Base-by-base conservation (phyloP, 1,140 invertebrate species). In the Parasteatoda tepidariorum region DNA sequence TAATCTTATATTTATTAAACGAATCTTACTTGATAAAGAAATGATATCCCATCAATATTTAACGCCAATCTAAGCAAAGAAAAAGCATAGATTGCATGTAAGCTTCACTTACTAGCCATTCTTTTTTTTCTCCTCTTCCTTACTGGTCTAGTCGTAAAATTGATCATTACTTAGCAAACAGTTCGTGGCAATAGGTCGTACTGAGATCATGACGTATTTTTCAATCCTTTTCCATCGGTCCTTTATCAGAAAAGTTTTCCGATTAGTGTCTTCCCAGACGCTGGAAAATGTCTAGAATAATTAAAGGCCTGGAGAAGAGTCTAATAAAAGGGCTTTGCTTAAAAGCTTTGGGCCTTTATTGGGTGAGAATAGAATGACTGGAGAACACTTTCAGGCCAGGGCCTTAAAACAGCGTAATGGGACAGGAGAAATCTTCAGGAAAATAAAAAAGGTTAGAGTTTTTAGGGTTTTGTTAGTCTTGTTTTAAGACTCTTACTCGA, bases 211-310 rank as follows among this genome's bases (percentile, higher is more conserved):
- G 18, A 48, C 38, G 9, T 48, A 48, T 48, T 18, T 48, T 18
- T 18, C 38, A 48, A 48, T 48, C 38, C 38, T 48, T 48, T 48
- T 48, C 38, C 38, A 48, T 48, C 38, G 38, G 38, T 48, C 9
- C 38, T 48, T 18, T 18, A 48, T 48, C 38, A 48, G 38, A 18
- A 48, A 48, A 48, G 38, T 48, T 48, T 48, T 18, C 9, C 38
- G 9, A 48, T 48, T 48, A 48, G 38, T 48, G 38, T 48, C 38
- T 18, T 18, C n/a, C 48, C 41, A 31, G 41, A 71, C 15, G 41
- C 48, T 26, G 57, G 57, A 38, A 61, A 74, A 74, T 74, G 71
- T 61, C 57, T 55, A 41, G 71, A 74, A 74, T 74, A 74, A 74
- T 74, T 74, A 74, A 74, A 61, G 30, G 30, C 33, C 15, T 30